A percentile compares a stretch with the other conserved stretches of the same genome.
phyloP scores from a whole-genome alignment of 2,797 vertebrate species.

The Apodemus agrarius region DNA sequence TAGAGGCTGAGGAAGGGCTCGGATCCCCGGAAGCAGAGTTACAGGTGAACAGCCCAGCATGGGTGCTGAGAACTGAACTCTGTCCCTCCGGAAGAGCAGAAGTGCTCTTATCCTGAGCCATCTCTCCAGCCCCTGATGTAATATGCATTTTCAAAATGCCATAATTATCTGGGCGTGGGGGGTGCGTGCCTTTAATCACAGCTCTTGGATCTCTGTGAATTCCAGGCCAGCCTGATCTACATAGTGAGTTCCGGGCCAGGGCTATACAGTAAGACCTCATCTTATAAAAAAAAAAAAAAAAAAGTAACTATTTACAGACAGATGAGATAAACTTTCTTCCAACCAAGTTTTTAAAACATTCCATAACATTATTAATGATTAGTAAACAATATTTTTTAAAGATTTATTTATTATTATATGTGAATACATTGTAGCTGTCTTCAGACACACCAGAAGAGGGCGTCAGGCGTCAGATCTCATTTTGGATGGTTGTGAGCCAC shows the following conservation, averaged over 20 bases:
- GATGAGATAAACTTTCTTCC: constrained; percentile 99
- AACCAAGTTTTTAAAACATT: constrained; percentile 89
- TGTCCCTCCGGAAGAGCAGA: background rate
- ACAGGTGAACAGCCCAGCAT: background rate
- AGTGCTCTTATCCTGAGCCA: background rate
- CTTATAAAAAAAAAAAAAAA: background rate
- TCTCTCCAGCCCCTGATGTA: background rate
- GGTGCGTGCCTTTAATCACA: background rate
- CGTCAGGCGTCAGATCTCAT: too few species aligned
- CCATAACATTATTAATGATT: background rate
- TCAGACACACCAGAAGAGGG: too few species aligned
- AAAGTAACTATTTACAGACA: constrained; percentile 96
- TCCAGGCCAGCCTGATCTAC: background rate
- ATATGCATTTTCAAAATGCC: background rate
- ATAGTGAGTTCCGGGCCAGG: background rate
- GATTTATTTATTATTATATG: too few species aligned
- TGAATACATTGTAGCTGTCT: too few species aligned
- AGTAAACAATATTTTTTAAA: too few species aligned
- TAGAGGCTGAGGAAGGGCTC: background rate
- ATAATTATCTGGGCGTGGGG: background rate
- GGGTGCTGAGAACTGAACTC: background rate
- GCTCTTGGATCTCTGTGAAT: background rate
- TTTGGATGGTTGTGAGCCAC: too few species aligned
- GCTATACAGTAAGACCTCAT: background rate
- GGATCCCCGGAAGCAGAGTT: background rate